Conservation (phyloP, 2,113 vertebrate genomes). For the Callochromis pleurospilus region DNA sequence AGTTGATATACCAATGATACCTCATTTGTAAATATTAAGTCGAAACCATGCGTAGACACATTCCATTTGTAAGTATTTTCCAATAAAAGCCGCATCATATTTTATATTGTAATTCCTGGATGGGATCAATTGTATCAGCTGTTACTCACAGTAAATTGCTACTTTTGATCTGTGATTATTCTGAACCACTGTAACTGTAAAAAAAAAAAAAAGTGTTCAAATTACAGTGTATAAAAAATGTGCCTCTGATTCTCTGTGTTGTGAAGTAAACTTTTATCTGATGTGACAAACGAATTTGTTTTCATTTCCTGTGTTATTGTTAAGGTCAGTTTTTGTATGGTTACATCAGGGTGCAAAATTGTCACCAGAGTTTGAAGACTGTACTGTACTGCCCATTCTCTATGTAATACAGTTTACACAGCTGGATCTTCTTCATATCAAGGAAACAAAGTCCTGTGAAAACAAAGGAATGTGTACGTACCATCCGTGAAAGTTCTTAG, state of each 20-base stretch:
- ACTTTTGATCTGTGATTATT: conserved; percentile 6
- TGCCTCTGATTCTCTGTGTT: background rate
- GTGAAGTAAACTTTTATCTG: conserved; percentile 26
- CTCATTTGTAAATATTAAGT: conserved; percentile 42
- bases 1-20: conserved; percentile 31
- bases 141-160: background rate
- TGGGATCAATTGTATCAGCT: background rate
- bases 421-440: background rate
- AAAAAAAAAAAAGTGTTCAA: background rate
- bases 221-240: background rate
- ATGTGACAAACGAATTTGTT: background rate
- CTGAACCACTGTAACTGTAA: background rate
- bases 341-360: background rate
- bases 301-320: background rate
- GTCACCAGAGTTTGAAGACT: background rate
- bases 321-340: background rate
- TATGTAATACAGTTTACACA: background rate
- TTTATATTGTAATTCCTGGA: background rate
- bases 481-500: background rate
- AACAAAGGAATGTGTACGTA: background rate
- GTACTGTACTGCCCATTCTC: background rate
- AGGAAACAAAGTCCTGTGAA: background rate
- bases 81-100: background rate
- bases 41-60: background rate
- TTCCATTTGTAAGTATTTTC: background rate